Evolutionary conservation across 2,888 invertebrate genomes (phyloP), one percentile per base, ranked within the genome.

Genomic region (Acanthosepion esculentum): DNA sequence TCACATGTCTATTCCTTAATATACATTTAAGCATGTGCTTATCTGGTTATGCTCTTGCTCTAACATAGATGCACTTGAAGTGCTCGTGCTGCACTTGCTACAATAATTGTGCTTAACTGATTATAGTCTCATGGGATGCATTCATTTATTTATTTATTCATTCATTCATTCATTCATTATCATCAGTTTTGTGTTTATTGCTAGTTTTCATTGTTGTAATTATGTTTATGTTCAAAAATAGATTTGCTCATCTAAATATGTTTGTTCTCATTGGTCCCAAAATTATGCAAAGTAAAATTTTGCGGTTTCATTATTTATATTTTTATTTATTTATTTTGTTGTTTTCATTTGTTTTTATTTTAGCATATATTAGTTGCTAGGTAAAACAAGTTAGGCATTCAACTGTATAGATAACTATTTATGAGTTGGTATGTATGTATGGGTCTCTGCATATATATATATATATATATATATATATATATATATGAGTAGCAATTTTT

Each of bases 31-130:
- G 78, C 78, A 78, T 33, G 18, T 78, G 78, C 78, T 78, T 78
- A n/a, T 78, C n/a, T 78, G 78, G 78, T 78, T 78, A 78, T n/a
- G n/a, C 78, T 78, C 78, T 78, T 78, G 78, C 78, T 78, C 78
- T 78, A 15, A 33, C 78, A n/a, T 78, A 78, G 78, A 78, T 33
- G 78, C n/a, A 78, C 78, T 78, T 78, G 29, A 78, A 78, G 78
- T 78, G 78, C 78, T 29, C n/a, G 29, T 78, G 78, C 29, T 78
- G 78, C 78, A 78, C n/a, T 78, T 33, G 78, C 78, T 78, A 33
- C n/a, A 78, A 78, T n/a, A 78, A 78, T 78, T 78, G 78, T n/a
- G 78, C 78, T 78, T 78, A 78, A 78, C 78, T 78, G 78, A 78
- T 78, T 78, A 78, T 78, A 33, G 78, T 78, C 12, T 78, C 78